Percentiles rank a stretch among this genome's conserved stretches.
These are phyloP conservation scores for Natator depressus DNA, from an alignment of 2,113 vertebrate species.

Conservation along the genomic window DNA sequence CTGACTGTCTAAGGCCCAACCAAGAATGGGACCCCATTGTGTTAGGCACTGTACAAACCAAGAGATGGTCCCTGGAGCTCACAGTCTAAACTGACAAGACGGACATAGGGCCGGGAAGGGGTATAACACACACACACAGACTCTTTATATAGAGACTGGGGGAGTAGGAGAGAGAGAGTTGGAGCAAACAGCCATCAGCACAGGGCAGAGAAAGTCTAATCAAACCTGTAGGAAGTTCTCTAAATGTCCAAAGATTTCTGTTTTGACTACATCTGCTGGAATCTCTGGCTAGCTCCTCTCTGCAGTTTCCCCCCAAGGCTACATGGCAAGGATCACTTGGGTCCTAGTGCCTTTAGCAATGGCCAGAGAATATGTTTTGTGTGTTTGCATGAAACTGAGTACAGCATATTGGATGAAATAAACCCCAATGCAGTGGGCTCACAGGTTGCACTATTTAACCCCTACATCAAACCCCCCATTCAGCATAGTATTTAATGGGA, in stretches of 20 bases:
- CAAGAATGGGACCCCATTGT: neutral
- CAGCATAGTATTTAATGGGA: neutral
- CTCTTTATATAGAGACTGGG: neutral
- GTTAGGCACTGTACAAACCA: neutral
- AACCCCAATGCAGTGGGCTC: neutral
- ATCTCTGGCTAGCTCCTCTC: neutral
- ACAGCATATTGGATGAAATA: neutral
- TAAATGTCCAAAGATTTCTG: neutral
- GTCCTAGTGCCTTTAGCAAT: neutral
- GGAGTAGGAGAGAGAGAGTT: neutral
- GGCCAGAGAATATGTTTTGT: neutral
- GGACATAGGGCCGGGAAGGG: neutral
- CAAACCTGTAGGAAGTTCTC: neutral
- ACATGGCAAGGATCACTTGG: neutral
- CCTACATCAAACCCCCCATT: neutral
- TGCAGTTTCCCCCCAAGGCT: neutral
- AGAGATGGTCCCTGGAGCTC: neutral
- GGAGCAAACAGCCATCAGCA: neutral
- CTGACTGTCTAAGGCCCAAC: neutral
- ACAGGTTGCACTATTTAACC: accelerated
- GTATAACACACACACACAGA: neutral
- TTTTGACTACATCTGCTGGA: neutral
- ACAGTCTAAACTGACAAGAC: neutral
- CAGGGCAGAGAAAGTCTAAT: neutral
- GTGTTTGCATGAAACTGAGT: neutral